A percentile compares a stretch with the other conserved stretches of the same genome.
phyloP scores from a whole-genome alignment of 2,113 vertebrate species.

The Chloropsis hardwickii region DNA sequence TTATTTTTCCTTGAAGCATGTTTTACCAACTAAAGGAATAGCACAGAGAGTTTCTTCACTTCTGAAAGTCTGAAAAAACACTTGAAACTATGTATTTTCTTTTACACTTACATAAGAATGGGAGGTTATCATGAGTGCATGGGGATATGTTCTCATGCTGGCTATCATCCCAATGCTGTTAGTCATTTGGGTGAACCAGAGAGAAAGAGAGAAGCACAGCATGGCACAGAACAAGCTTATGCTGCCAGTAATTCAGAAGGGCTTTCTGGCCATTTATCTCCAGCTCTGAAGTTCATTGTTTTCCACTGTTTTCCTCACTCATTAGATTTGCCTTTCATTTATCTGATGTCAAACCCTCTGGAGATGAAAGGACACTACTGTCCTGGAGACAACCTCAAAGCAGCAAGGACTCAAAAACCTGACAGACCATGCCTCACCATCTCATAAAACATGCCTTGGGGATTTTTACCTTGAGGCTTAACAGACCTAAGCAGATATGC shows the following conservation, averaged over 20 bases:
- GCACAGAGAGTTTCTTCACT: not conserved
- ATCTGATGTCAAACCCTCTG: slow-evolving; percentile 29
- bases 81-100: not conserved
- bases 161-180: slow-evolving; percentile 30
- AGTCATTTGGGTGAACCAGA: slow-evolving; percentile 48
- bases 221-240: slow-evolving; percentile 36
- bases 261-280: slow-evolving; percentile 40
- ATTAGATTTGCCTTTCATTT: slow-evolving; percentile 48
- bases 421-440: not conserved
- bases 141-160: slow-evolving; percentile 41
- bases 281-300: slow-evolving; percentile 64
- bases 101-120: not conserved
- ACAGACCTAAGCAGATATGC: not conserved
- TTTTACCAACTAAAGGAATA: not conserved
- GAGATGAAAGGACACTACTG: slow-evolving; percentile 45
- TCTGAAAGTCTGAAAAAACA: not conserved
- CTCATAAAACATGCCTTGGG: not conserved
- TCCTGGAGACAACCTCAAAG: not conserved
- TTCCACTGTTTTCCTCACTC: slow-evolving; percentile 45
- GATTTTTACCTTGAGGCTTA: slow-evolving; percentile 31
- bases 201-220: slow-evolving; percentile 52
- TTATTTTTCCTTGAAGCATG: not conserved
- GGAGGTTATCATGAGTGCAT: not conserved
- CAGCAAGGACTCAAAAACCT: not conserved
- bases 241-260: slow-evolving; percentile 49